Conservation (phyloP, 2,113 vertebrate genomes). For the Tyrannus savana region DNA sequence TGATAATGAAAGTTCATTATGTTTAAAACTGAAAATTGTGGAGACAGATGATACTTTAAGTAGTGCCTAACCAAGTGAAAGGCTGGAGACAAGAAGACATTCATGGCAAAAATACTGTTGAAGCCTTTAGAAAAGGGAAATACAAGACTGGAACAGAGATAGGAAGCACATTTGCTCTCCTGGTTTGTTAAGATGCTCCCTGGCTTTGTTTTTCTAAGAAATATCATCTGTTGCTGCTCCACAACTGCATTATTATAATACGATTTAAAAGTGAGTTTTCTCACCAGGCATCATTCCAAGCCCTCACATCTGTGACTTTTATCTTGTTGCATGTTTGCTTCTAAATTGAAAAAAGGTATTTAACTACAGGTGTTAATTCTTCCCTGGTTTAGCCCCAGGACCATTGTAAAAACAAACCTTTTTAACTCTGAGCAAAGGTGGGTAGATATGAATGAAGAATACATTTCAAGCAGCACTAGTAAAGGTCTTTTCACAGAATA, state of each 20-base stretch:
- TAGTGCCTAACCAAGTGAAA: background rate
- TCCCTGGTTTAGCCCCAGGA: slow-evolving; percentile 55
- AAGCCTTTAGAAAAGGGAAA: background rate
- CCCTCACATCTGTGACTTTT: slow-evolving; percentile 65
- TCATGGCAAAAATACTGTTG: background rate
- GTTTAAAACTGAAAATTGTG: background rate
- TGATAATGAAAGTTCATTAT: background rate
- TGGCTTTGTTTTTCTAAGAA: background rate
- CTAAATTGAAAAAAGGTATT: slow-evolving; percentile 64
- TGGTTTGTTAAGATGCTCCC: background rate
- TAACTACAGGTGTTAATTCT: slow-evolving; percentile 71
- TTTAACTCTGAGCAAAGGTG: slow-evolving; percentile 59
- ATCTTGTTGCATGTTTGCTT: slow-evolving; percentile 63
- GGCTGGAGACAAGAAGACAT: background rate
- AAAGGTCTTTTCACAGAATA: slow-evolving; percentile 1
- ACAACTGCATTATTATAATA: background rate
- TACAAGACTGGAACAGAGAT: background rate
- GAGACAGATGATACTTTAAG: background rate
- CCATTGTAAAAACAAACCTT: slow-evolving; percentile 52
- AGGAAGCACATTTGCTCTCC: background rate
- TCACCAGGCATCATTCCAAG: slow-evolving; percentile 63
- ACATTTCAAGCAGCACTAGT: slow-evolving; percentile 6
- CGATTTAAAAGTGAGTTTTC: slow-evolving; percentile 29
- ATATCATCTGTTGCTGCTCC: background rate
- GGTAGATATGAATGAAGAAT: slow-evolving; percentile 32